Evolutionary conservation across 92 coral and sea anemone genomes (phyloP), one percentile per base, ranked within the genome.

Genomic region (Zoanthus sociatus): DNA sequence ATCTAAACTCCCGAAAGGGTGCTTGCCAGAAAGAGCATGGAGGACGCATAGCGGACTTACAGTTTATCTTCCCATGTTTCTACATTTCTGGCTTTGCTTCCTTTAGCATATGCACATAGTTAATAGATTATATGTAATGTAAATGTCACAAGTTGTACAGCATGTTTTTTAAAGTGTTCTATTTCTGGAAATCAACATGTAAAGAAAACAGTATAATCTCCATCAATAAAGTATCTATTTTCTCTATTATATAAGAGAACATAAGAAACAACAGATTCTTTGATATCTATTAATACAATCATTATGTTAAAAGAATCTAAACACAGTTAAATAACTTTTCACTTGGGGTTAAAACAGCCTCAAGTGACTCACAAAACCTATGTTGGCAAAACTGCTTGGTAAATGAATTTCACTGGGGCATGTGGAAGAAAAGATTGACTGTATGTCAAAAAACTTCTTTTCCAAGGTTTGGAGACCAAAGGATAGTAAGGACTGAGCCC

Each of bases 381-480:
- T 75, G 74, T 67, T 63, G 21, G 60, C 77, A 83, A 83, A 83
- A 14, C 21, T 67, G 47, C 60, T 87, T 61, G 86, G 64, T 64
- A 87, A 72, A 77, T 76, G 47, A 63, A 87, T 64, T 68, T 87
- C 86, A 78, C 90, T 66, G 66, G 78, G 66, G 71, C 90, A 87
- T 50, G 90, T 87, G 50, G 90, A 87, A 78, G 90, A 85, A 87
- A 87, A 78, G 72, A 30, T 87, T 66, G 86, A 87, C 37, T 60
- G 78, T 76, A 21, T 54, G 8, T 87, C 90, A 78, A 33, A 53
- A 78, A 87, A 87, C 48, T 78, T 78, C 15, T 50, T 64, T 64
- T 71, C 60, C 71, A 78, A 56, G 30, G 77, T 77, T 78, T 87
- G 84, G 33, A 87, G 72, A 64, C 90, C 90, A 87, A 87, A 87